phyloP scores from a whole-genome alignment of 2,888 invertebrate genomes.

The Opisthograptis luteolata region DNA sequence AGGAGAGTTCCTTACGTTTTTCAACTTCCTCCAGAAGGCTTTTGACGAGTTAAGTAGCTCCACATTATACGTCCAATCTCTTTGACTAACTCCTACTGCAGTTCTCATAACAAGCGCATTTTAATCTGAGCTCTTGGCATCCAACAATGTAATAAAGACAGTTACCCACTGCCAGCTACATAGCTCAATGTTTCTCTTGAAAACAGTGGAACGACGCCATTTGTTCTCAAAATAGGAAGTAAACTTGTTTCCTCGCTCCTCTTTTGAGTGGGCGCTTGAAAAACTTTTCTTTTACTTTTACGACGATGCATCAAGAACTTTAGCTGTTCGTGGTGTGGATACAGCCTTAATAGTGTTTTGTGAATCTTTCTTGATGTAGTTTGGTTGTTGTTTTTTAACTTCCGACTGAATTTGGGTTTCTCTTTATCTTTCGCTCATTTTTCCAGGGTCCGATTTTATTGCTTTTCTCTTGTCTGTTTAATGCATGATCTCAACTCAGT shows the following conservation, averaged over 20 bases:
- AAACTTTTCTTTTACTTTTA: constrained; percentile 59
- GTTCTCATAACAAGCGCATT: constrained; percentile 14
- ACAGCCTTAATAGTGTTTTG: constrained; percentile 39
- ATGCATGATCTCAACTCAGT: too few relatives aligned
- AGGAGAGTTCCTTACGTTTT: too few relatives aligned
- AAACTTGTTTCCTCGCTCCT: constrained; percentile 66
- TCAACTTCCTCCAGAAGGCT: too few relatives aligned
- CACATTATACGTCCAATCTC: constrained; percentile 1
- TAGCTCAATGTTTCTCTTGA: constrained; percentile 46
- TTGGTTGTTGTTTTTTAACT: constrained; percentile 21
- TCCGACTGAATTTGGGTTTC: constrained; percentile 16
- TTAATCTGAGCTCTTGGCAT: constrained; percentile 23
- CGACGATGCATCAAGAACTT: constrained; percentile 51
- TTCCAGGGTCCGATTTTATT: neutral
- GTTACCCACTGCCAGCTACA: constrained; percentile 35
- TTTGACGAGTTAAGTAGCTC: neutral
- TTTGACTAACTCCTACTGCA: constrained; percentile 1
- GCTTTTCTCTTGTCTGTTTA: too few relatives aligned
- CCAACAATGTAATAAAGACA: constrained; percentile 38
- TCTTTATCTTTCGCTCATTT: neutral
- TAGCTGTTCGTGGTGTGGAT: constrained; percentile 36
- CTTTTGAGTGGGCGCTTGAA: constrained; percentile 50
- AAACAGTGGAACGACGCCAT: constrained; percentile 56
- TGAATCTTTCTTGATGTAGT: constrained; percentile 30
- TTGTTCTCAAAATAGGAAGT: constrained; percentile 70